phyloP scores from a whole-genome alignment of 2,113 vertebrate genomes.

The Papio anubis region DNA sequence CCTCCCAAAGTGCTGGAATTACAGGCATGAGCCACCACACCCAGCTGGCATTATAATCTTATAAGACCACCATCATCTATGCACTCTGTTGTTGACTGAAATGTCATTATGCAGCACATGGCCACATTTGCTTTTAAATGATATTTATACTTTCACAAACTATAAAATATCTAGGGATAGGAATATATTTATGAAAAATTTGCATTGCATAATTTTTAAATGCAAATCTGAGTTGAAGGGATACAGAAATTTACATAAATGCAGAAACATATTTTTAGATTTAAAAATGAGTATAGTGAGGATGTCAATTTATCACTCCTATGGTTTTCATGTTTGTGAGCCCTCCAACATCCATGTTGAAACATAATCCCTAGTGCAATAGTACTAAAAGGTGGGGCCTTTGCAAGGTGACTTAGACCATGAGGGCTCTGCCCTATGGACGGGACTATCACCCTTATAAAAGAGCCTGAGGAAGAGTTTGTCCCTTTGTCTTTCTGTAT shows the following conservation, averaged over 20 bases:
- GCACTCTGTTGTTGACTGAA: neutral
- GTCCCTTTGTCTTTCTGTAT: neutral
- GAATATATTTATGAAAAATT: neutral
- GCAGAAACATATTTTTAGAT: neutral
- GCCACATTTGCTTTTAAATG: neutral
- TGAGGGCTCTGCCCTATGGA: neutral
- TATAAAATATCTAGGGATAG: neutral
- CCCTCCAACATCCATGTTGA: neutral
- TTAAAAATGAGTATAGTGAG: neutral
- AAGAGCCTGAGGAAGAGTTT: neutral
- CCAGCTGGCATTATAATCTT: neutral
- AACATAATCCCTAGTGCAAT: neutral
- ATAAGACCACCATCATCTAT: neutral
- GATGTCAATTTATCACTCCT: neutral
- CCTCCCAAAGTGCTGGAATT: no score
- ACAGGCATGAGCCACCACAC: no score
- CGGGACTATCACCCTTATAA: neutral
- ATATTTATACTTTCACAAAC: neutral
- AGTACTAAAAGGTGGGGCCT: neutral
- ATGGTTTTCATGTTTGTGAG: neutral
- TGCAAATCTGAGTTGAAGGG: slow-evolving; percentile 25
- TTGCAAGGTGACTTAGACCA: neutral
- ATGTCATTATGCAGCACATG: neutral
- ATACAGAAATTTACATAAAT: neutral
- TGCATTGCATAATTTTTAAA: neutral